phyloP scores from a whole-genome alignment of 2,888 invertebrate genomes.

The Eupithecia inturbata region DNA sequence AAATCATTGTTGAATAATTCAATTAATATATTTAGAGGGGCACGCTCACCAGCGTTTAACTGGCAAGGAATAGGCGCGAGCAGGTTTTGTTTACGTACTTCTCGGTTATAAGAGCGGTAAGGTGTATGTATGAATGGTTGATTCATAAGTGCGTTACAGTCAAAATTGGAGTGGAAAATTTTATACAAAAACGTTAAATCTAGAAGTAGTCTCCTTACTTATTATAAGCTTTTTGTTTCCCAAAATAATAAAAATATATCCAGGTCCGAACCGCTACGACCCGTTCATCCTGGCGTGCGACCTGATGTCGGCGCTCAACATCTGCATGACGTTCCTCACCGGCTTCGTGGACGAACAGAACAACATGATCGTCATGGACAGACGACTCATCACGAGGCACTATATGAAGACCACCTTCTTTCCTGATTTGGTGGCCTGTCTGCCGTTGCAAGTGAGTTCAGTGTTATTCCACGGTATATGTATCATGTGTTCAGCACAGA shows the following conservation, averaged over 20 bases:
- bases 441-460: slow-evolving; percentile 31
- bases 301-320: slow-evolving; percentile 55
- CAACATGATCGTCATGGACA: slow-evolving; percentile 58
- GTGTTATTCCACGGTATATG: not conserved
- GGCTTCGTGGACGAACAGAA: slow-evolving; percentile 63
- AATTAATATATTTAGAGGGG: too few species aligned
- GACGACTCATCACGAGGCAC: slow-evolving; percentile 54
- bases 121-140: too few species aligned
- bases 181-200: too few species aligned
- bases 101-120: too few species aligned
- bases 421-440: slow-evolving; percentile 54
- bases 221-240: not conserved
- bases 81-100: too few species aligned
- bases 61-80: too few species aligned
- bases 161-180: too few species aligned
- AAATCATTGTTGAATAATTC: too few species aligned
- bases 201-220: too few species aligned
- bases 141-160: too few species aligned
- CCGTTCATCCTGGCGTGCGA: slow-evolving; percentile 58
- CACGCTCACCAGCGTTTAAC: too few species aligned
- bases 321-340: slow-evolving; percentile 60
- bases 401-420: slow-evolving; percentile 56
- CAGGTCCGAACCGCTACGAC: slow-evolving; percentile 59
- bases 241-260: not conserved
- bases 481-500: slow-evolving; percentile 41